These are phyloP conservation scores for Elysia crispata DNA, from an alignment of 2,888 invertebrate species.

Conservation along the genomic window DNA sequence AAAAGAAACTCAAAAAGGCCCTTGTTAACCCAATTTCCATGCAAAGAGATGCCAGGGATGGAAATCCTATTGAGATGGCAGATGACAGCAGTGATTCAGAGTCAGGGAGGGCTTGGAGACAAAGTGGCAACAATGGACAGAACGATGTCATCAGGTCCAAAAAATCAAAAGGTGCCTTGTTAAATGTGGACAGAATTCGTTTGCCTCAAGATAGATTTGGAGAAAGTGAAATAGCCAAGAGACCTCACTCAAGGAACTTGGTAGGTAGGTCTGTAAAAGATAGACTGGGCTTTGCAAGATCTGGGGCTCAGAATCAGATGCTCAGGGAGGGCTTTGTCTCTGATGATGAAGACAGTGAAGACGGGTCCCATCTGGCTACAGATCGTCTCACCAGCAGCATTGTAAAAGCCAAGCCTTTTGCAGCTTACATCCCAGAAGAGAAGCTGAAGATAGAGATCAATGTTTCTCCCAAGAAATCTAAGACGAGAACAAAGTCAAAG, in stretches of 20 bases:
- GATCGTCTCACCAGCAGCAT: slow-evolving; percentile 36
- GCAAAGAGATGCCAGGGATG: slow-evolving; percentile 18
- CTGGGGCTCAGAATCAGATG: neutral
- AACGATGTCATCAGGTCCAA: neutral
- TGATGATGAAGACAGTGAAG: slow-evolving; percentile 26
- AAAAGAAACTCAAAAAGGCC: neutral
- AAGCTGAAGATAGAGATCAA: slow-evolving; percentile 39
- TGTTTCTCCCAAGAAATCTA: slow-evolving; percentile 25
- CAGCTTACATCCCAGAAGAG: slow-evolving; percentile 36
- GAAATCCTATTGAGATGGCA: slow-evolving; percentile 50
- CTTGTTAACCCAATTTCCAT: neutral
- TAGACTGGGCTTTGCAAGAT: neutral
- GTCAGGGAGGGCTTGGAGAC: slow-evolving; percentile 51
- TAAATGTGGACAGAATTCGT: neutral
- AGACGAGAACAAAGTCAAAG: slow-evolving; percentile 12
- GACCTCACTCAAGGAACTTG: neutral
- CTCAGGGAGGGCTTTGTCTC: neutral
- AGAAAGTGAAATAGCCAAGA: too few relatives aligned
- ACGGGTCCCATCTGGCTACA: neutral
- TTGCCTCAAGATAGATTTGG: too few relatives aligned
- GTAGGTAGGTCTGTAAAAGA: neutral
- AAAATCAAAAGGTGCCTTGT: neutral
- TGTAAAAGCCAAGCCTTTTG: slow-evolving; percentile 33
- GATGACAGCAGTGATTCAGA: slow-evolving; percentile 61
- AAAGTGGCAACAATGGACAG: slow-evolving; percentile 47